Evolutionary conservation across 2,888 invertebrate species (phyloP).

Genomic region (Pterobdella sp.): DNA sequence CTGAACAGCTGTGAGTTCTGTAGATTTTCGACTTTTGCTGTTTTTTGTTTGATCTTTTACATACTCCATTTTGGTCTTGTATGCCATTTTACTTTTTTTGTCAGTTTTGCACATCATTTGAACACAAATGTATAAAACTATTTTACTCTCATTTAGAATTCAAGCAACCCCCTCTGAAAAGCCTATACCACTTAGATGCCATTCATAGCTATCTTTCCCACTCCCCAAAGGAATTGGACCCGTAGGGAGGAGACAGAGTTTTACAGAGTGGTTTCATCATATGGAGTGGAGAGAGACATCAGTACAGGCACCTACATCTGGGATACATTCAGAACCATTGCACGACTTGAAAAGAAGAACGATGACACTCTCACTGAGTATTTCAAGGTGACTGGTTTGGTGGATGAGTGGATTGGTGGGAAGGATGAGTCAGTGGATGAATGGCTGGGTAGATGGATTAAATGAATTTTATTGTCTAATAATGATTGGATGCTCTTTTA

Average conservation of each 20-base stretch:
- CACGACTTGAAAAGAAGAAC: slow-evolving; percentile 82
- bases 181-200: background rate
- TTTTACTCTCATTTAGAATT: no score
- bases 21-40: background rate
- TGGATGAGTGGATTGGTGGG: background rate
- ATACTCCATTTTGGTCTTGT: no score
- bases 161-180: background rate
- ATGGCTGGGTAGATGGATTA: background rate
- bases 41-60: background rate
- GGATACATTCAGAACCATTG: slow-evolving; percentile 81
- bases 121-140: no score
- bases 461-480: background rate
- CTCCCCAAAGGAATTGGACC: slow-evolving; percentile 61
- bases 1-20: slow-evolving; percentile 30
- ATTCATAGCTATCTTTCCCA: background rate
- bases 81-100: background rate
- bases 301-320: slow-evolving; percentile 59
- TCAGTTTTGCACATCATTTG: no score
- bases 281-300: slow-evolving; percentile 75
- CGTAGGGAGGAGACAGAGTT: slow-evolving; percentile 93
- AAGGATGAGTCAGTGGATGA: background rate
- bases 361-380: slow-evolving; percentile 95
- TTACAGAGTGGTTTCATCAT: slow-evolving; percentile 84
- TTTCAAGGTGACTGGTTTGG: slow-evolving; percentile 59
- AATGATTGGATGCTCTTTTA: background rate